Conservation (phyloP, 2,888 invertebrate genomes). For the Ethmia dodecea region DNA sequence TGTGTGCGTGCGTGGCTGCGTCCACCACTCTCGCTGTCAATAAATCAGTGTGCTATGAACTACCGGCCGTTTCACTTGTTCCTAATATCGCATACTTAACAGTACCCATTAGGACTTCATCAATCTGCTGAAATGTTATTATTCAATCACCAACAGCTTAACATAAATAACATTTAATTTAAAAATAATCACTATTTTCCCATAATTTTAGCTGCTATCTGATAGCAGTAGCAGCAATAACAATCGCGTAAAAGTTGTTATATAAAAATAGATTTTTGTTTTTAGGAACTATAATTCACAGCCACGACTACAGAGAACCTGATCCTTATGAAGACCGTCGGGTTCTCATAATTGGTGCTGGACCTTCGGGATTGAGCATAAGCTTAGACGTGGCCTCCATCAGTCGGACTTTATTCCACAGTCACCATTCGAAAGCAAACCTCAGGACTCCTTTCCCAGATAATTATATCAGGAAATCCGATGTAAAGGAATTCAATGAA, state of each 20-base stretch:
- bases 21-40: too few species aligned
- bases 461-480: constrained; percentile 70
- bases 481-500: constrained; percentile 65
- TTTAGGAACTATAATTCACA: constrained; percentile 81
- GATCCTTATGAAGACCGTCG: constrained; percentile 74
- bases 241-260: background rate
- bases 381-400: constrained; percentile 75
- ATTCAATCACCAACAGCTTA: too few species aligned
- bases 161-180: too few species aligned
- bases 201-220: too few species aligned
- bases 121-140: too few species aligned
- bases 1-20: too few species aligned
- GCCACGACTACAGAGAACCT: constrained; percentile 84
- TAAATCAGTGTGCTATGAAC: too few species aligned
- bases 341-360: constrained; percentile 83
- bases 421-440: constrained; percentile 63
- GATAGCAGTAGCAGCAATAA: too few species aligned
- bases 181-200: too few species aligned
- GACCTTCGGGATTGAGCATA: constrained; percentile 86
- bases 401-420: constrained; percentile 65
- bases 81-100: too few species aligned
- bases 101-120: too few species aligned
- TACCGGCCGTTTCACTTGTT: too few species aligned
- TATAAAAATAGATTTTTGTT: background rate
- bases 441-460: constrained; percentile 59